Evolutionary conservation across 2,888 invertebrate genomes (phyloP).

Genomic region (Drosophila paramelanica): DNA sequence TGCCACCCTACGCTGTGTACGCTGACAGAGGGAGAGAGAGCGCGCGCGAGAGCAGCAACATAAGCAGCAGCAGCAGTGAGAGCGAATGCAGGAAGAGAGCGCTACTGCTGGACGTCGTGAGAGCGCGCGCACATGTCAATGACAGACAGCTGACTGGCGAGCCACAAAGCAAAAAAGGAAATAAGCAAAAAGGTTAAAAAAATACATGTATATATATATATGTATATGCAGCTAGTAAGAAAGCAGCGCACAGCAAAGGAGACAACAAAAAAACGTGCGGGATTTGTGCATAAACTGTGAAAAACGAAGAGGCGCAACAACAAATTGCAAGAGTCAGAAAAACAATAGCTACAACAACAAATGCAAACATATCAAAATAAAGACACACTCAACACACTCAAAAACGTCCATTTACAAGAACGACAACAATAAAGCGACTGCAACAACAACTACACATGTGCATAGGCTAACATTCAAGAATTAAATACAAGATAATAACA

Average conservation of each 20-base stretch:
- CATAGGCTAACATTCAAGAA: conserved; percentile 3
- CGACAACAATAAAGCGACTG: conserved; percentile 27
- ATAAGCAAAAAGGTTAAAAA: conserved; percentile 23
- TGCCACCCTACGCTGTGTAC: conserved; percentile 49
- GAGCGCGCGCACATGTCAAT: conserved; percentile 72
- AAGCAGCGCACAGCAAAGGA: conserved; percentile 28
- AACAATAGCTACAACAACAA: conserved; percentile 28
- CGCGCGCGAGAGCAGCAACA: conserved; percentile 4
- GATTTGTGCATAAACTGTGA: conserved; percentile 32
- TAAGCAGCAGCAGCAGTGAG: conserved; percentile 9
- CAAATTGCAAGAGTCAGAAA: conserved; percentile 5
- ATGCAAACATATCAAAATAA: conserved; percentile 62
- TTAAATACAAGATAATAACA: background rate
- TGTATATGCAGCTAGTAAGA: conserved; percentile 2
- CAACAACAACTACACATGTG: background rate
- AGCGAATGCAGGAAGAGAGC: conserved; percentile 18
- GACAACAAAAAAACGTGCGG: conserved; percentile 26
- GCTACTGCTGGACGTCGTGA: conserved; percentile 38
- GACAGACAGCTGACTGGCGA: conserved; percentile 75
- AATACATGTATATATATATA: background rate
- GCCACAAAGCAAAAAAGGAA: conserved; percentile 34
- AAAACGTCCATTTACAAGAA: conserved; percentile 73
- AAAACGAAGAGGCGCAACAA: background rate
- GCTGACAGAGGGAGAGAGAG: conserved; percentile 16
- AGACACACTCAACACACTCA: conserved; percentile 24